Evolutionary conservation across 2,113 vertebrate genomes (phyloP).

Genomic region (Poeciliopsis turrubarensis): DNA sequence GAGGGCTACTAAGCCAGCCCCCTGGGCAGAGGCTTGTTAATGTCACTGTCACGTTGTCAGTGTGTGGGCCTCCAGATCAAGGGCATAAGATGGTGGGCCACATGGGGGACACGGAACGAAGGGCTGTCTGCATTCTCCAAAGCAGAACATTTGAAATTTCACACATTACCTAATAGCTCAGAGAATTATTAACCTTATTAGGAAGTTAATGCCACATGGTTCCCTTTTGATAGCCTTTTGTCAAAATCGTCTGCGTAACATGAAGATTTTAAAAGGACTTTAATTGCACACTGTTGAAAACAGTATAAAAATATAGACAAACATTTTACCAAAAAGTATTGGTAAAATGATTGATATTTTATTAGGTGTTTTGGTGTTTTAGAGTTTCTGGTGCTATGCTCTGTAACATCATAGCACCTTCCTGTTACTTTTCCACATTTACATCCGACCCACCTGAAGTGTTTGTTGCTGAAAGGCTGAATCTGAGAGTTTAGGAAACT

Average conservation of each 20-base stretch:
- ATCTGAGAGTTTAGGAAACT: not conserved
- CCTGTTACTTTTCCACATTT: too few species aligned
- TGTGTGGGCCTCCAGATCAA: constrained; percentile 73
- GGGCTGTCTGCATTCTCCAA: constrained; percentile 5
- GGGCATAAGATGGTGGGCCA: constrained; percentile 53
- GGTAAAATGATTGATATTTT: too few species aligned
- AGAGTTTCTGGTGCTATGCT: constrained; percentile 5
- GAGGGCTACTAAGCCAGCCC: constrained; percentile 80
- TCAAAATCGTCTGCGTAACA: constrained; percentile 26
- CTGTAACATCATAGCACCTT: too few species aligned
- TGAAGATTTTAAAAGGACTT: constrained; percentile 40
- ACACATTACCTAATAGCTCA: constrained; percentile 58
- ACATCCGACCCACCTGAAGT: too few species aligned
- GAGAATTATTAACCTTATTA: constrained; percentile 73
- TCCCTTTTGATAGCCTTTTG: constrained; percentile 36
- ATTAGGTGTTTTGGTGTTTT: not conserved
- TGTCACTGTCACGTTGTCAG: constrained; percentile 80
- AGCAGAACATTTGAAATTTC: constrained; percentile 56
- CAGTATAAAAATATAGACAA: not conserved
- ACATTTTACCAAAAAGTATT: too few species aligned
- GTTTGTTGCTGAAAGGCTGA: too few species aligned
- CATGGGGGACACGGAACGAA: not conserved
- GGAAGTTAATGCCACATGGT: constrained; percentile 37
- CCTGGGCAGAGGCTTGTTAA: constrained; percentile 75
- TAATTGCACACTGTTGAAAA: constrained; percentile 12